These are phyloP conservation scores for Melanotaenia duboulayi DNA, from an alignment of 2,113 vertebrate genomes.

Conservation along the genomic window DNA sequence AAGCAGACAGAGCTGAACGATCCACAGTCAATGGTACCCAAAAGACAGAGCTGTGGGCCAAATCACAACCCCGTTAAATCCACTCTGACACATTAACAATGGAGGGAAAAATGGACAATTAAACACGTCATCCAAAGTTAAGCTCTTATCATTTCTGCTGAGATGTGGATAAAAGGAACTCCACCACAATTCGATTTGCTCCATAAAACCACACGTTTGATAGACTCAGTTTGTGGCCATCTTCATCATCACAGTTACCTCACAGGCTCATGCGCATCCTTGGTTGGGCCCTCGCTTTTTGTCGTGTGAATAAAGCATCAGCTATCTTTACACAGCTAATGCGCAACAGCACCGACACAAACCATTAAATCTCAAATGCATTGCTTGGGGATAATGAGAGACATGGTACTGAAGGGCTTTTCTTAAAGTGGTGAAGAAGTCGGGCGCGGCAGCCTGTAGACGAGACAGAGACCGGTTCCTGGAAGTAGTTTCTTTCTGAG, in stretches of 20 bases:
- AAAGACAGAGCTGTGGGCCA: slow-evolving; percentile 9
- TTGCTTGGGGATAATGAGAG: slow-evolving; percentile 45
- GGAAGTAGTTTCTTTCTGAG: too few species aligned
- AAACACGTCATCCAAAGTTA: slow-evolving; percentile 17
- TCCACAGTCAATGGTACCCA: not conserved
- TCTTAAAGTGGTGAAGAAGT: slow-evolving; percentile 2
- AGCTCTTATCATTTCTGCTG: slow-evolving; percentile 16
- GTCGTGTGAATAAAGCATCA: slow-evolving; percentile 60
- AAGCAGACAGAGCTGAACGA: not conserved
- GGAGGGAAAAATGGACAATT: slow-evolving; percentile 20
- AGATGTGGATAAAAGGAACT: not conserved
- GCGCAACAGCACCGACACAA: slow-evolving; percentile 33
- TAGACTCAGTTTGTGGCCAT: not conserved
- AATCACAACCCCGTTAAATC: slow-evolving; percentile 22
- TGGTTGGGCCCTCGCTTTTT: slow-evolving; percentile 10
- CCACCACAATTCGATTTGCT: not conserved
- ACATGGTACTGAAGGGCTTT: not conserved
- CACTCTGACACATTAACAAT: slow-evolving; percentile 24
- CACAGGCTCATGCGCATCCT: not conserved
- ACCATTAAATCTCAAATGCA: slow-evolving; percentile 37
- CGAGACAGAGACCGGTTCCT: not conserved
- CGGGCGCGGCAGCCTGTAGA: not conserved
- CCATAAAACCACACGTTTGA: not conserved
- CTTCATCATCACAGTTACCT: not conserved
- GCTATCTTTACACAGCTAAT: slow-evolving; percentile 49